These are phyloP conservation scores for Athalia cordata DNA, from an alignment of 2,888 invertebrate species.

Conservation along the genomic window DNA sequence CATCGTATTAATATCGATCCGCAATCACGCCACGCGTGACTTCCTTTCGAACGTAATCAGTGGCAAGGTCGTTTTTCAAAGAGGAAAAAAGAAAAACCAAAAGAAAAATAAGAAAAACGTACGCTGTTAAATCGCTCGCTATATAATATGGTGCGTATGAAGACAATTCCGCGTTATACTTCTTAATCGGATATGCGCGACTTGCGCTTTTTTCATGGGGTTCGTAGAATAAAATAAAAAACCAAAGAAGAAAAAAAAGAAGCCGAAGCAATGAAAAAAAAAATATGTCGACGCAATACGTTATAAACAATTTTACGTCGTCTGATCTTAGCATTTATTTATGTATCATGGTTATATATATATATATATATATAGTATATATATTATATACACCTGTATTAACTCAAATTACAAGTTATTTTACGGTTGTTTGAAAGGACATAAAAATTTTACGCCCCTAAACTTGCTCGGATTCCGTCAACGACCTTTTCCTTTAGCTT, in stretches of 20 bases:
- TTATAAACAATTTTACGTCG: conserved; percentile 22
- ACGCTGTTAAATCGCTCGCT: no score
- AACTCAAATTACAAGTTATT: conserved; percentile 24
- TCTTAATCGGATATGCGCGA: conserved; percentile 5
- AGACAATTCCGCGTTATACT: no score
- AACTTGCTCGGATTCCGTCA: conserved; percentile 5
- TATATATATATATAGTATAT: background rate
- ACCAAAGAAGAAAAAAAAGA: background rate
- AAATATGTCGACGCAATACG: conserved; percentile 4
- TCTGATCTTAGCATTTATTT: conserved; percentile 16
- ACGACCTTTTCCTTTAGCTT: background rate
- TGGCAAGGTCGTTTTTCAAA: no score
- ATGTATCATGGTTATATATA: background rate
- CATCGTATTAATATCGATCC: no score
- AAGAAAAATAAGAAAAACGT: no score
- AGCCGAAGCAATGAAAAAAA: conserved; percentile 13
- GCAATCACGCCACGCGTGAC: no score
- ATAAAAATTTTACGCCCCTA: conserved; percentile 21
- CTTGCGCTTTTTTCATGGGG: background rate
- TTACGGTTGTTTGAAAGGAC: conserved; percentile 28
- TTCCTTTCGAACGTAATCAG: no score
- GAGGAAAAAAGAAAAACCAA: no score
- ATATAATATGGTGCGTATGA: no score
- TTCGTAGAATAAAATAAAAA: background rate
- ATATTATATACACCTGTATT: conserved; percentile 23